Evolutionary conservation across 2,888 invertebrate genomes (phyloP), one percentile per base, ranked within the genome.

Genomic region (Drosophila paramelanica): DNA sequence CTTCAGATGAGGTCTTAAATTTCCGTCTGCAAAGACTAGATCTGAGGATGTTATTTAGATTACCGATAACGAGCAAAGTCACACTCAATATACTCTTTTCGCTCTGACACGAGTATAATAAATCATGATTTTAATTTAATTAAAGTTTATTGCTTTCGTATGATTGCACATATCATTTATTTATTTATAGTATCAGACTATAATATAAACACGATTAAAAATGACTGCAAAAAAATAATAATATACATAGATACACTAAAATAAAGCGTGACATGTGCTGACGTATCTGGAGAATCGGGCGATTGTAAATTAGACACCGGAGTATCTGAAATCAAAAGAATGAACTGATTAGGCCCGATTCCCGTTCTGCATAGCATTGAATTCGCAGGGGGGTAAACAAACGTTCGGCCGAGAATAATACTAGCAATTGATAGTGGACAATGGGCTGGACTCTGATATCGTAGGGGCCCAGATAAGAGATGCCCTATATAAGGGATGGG

Each of bases 271-370:
- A 42, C 75, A 76, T 55, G 67, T 50, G 51, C 43, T 42, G 47
- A 1, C 39, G 46, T 67, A 60, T 42, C 13, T 25, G 41, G 20
- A 58, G 66, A 53, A 55, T 47, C 53, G 38, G 2, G 42, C 53
- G 57, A 86, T 82, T 67, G 73, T 82, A 82, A 86, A 82, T 82
- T 73, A 69, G 58, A 62, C 43, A 43, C 50, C 57, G 33, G 51
- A 14, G 38, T 46, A 51, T 68, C 62, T 56, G 33, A 60, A 72
- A 70, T 77, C 67, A 73, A 46, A 51, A 70, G 66, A 75, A 53
- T 41, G 36, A 46, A 41, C 61, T 79, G 81, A 85, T 81, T 79
- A 79, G 69, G 17, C 5, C n/a, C 11, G 5, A 39, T 42, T 7
- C 10, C 6, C 11, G 33, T 11, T 3, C 11, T 10, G 14, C 42